These are phyloP conservation scores for Drosophila repleta DNA, from an alignment of 1,140 invertebrate genomes.

Conservation along the genomic window DNA sequence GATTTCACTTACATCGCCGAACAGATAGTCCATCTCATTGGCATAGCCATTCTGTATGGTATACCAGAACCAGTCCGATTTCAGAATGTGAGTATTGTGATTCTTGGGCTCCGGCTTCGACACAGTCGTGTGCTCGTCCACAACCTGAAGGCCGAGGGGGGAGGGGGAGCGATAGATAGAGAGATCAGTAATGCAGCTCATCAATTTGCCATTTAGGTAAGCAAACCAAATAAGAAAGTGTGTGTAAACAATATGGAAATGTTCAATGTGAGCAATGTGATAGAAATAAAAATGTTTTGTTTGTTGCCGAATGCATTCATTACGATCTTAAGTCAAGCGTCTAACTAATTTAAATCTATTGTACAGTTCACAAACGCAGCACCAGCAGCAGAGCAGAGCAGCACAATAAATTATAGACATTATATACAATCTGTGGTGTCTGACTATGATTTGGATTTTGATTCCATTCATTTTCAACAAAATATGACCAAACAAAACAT, in stretches of 20 bases:
- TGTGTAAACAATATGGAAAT: constrained; percentile 4
- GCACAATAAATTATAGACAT: constrained; percentile 69
- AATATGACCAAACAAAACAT: constrained; percentile 75
- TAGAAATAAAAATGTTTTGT: constrained; percentile 57
- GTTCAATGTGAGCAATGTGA: constrained; percentile 39
- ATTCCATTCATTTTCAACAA: constrained; percentile 19
- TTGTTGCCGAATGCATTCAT: constrained; percentile 39
- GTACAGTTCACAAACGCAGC: constrained; percentile 40
- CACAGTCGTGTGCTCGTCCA: constrained; percentile 90
- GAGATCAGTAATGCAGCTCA: not conserved
- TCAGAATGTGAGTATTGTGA: constrained; percentile 89
- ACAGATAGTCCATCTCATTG: constrained; percentile 94
- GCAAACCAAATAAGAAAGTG: constrained; percentile 4
- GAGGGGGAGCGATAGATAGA: not conserved
- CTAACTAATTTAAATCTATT: constrained; percentile 52
- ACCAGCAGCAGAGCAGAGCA: constrained; percentile 58
- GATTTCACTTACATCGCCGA: constrained; percentile 89
- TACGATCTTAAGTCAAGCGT: constrained; percentile 57
- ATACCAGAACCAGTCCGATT: constrained; percentile 98
- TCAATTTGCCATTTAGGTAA: no score
- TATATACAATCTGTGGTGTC: constrained; percentile 8
- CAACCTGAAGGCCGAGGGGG: constrained; percentile 89
- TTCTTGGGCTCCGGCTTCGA: constrained; percentile 87
- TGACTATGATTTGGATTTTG: constrained; percentile 6
- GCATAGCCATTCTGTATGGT: constrained; percentile 97